A percentile compares a stretch with the other conserved stretches of the same genome.
phyloP scores from a whole-genome alignment of 2,888 invertebrate species.

The Pyrgus malvae region DNA sequence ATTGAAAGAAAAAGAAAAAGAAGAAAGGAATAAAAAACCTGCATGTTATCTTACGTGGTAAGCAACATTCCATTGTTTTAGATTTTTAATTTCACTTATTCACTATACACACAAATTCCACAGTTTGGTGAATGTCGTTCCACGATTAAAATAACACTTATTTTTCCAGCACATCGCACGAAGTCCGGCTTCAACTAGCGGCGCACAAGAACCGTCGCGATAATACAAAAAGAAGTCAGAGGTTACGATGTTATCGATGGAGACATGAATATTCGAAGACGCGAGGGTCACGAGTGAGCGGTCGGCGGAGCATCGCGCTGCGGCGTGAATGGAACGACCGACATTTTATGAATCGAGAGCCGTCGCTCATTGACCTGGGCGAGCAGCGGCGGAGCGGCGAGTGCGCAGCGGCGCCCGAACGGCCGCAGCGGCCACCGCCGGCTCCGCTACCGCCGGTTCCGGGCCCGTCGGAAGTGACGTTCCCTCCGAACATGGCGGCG shows the following conservation, averaged over 20 bases:
- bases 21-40: constrained; percentile 39
- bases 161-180: constrained; percentile 70
- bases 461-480: constrained; percentile 74
- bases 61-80: constrained; percentile 66
- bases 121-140: constrained; percentile 55
- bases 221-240: constrained; percentile 79
- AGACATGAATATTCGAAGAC: constrained; percentile 81
- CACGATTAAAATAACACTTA: constrained; percentile 65
- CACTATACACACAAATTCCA: constrained; percentile 74
- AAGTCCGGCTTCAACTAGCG: constrained; percentile 63
- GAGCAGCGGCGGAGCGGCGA: constrained; percentile 50
- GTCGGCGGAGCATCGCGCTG: constrained; percentile 70
- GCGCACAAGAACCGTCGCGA: constrained; percentile 75
- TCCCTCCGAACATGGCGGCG: constrained; percentile 78
- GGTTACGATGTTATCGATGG: constrained; percentile 79
- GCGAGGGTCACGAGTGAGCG: constrained; percentile 81
- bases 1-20: constrained; percentile 3
- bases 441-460: constrained; percentile 57
- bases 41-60: constrained; percentile 67
- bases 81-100: constrained; percentile 63
- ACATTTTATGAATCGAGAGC: constrained; percentile 80
- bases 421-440: constrained; percentile 49
- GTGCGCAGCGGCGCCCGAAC: constrained; percentile 55
- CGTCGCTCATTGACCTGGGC: constrained; percentile 72
- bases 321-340: constrained; percentile 79